A percentile compares a stretch with the other conserved stretches of the same genome.
These are phyloP conservation scores for Rhinogobius similis DNA, from an alignment of 2,113 vertebrate species.

Conservation along the genomic window DNA sequence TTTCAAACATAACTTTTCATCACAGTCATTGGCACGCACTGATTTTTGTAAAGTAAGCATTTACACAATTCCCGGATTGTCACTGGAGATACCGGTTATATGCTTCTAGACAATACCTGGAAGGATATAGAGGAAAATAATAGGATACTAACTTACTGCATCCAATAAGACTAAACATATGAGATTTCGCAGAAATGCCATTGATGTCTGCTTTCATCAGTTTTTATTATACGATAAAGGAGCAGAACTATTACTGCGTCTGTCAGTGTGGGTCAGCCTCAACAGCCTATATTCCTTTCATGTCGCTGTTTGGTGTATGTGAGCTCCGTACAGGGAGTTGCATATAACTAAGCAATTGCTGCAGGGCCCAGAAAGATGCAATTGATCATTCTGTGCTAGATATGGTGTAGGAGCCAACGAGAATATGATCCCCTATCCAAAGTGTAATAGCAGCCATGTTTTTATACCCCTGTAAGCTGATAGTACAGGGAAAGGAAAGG, in stretches of 20 bases:
- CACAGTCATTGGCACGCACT: neutral
- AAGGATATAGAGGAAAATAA: neutral
- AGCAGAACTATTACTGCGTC: constrained; percentile 24
- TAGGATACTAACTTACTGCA: neutral
- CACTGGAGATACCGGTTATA: constrained; percentile 30
- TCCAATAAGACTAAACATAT: constrained; percentile 12
- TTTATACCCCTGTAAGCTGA: constrained; percentile 15
- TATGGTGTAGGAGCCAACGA: constrained; percentile 34
- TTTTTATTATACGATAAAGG: constrained; percentile 27
- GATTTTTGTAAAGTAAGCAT: neutral
- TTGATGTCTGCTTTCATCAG: constrained; percentile 13
- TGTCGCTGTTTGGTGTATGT: neutral
- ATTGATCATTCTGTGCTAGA: constrained; percentile 41
- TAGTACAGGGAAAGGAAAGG: constrained; percentile 8
- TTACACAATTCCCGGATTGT: constrained; percentile 3
- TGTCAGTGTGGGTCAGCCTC: constrained; percentile 7
- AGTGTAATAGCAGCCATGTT: constrained; percentile 38
- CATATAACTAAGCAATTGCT: constrained; percentile 23
- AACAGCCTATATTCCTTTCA: constrained; percentile 1
- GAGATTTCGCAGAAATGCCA: constrained; percentile 10
- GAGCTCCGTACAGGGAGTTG: neutral
- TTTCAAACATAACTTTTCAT: neutral
- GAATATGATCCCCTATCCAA: constrained; percentile 40
- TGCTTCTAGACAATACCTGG: constrained; percentile 5
- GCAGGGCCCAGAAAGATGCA: constrained; percentile 32